A percentile compares a stretch with the other conserved stretches of the same genome.
These are phyloP conservation scores for Strix occidentalis DNA, from an alignment of 2,797 vertebrate species.

Conservation along the genomic window DNA sequence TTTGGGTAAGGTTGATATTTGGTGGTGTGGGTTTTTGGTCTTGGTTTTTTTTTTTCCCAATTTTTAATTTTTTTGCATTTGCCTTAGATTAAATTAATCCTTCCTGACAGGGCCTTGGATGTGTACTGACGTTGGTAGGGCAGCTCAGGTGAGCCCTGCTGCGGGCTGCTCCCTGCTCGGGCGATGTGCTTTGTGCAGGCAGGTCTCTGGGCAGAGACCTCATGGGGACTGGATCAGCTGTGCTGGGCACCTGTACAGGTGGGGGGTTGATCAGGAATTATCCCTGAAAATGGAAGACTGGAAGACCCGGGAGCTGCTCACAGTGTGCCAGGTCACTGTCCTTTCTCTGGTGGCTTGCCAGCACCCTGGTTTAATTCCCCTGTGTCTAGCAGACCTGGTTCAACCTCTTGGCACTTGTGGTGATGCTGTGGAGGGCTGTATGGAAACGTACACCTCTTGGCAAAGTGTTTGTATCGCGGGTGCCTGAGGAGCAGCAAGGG, in stretches of 20 bases:
- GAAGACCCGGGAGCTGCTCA: background rate
- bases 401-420: background rate
- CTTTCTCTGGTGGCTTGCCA: background rate
- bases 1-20: background rate
- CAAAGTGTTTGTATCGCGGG: fast-evolving
- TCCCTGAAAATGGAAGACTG: background rate
- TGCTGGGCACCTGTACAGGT: background rate
- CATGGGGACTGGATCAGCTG: fast-evolving
- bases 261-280: background rate
- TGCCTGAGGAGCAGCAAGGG: background rate
- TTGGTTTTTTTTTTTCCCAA: background rate
- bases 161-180: background rate
- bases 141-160: background rate
- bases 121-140: background rate
- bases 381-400: background rate
- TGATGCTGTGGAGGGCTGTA: background rate
- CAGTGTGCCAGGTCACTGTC: background rate
- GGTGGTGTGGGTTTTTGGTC: background rate
- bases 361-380: background rate
- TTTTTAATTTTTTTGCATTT: background rate
- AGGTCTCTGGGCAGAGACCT: background rate
- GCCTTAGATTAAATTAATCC: background rate
- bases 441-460: background rate
- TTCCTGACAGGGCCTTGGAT: background rate
- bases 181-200: background rate